Base-by-base conservation (phyloP, 2,113 vertebrate species). In the Manacus vitellinus region DNA sequence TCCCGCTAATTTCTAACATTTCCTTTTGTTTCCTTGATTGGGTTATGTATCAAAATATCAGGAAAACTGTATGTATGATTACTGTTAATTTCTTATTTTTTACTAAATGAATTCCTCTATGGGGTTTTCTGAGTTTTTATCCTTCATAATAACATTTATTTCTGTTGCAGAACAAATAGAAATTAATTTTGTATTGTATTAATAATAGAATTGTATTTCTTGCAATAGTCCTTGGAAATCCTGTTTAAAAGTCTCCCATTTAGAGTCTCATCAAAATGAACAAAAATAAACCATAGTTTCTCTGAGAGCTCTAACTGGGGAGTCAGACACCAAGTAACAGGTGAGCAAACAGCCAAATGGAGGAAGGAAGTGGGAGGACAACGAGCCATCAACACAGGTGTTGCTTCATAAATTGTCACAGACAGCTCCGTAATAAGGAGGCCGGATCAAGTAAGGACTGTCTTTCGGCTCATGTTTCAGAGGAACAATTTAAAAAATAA, bases 321-420 rank as follows among this genome's bases (percentile, higher is more conserved):
- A 92, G 49, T 46, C 35, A 21, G 4, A 74, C 39, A 85, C 27
- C 17, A 37, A 88, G 93, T 21, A 86, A 94, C 85, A 95, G 89
- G 85, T 94, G 87, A 95, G 59, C 27, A 95, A 94, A 92, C 14
- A 80, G 35, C 27, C 72, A 55, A 90, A 71, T 3, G 55, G 43
- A 77, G 65, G 82, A 90, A 90, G 72, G 82, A 95, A 88, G 63
- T 74, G 47, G 65, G 75, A 96, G 72, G 93, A 92, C 54, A 80
- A 39, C 0, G 0, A 81, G 37, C 12, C 85, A 70, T 73, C 71
- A 58, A 2, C 0, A 0, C 93, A 94, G 85, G 90, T 90, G 94
- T 62, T 92, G 33, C 22, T 90, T 83, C 75, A 92, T 86, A 90
- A 93, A 93, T 94, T 93, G 63, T 49, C 81, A 56, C 35, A 49